Conservation (phyloP, 2,797 vertebrate species). For the Glyptemys insculpta region DNA sequence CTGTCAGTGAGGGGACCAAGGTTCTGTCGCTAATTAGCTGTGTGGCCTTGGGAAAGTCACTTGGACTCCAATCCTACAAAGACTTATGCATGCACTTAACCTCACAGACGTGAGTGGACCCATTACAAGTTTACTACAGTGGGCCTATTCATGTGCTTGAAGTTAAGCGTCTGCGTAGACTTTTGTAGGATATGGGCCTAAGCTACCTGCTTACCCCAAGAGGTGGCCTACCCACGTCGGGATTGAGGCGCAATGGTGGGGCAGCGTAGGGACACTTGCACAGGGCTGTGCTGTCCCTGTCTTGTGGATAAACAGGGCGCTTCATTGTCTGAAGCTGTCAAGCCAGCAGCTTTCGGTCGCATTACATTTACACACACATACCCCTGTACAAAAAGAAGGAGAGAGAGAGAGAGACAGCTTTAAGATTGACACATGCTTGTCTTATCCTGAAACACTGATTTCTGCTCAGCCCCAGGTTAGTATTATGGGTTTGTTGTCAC, state of each 20-base stretch:
- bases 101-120: neutral
- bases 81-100: neutral
- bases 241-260: neutral
- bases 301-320: neutral
- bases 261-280: neutral
- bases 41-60: neutral
- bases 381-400: neutral
- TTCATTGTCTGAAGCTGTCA: neutral
- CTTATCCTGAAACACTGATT: neutral
- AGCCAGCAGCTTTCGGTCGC: neutral
- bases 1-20: neutral
- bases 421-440: neutral
- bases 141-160: neutral
- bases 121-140: neutral
- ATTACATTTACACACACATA: neutral
- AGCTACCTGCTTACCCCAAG: neutral
- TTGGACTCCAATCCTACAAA: neutral
- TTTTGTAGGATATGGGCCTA: neutral
- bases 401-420: neutral
- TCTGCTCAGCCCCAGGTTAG: neutral
- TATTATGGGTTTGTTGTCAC: conserved; percentile 27
- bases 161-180: neutral
- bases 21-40: neutral
- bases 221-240: neutral
- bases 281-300: neutral